Conservation (phyloP, 2,797 vertebrate genomes). For the Gallinago stenura region DNA sequence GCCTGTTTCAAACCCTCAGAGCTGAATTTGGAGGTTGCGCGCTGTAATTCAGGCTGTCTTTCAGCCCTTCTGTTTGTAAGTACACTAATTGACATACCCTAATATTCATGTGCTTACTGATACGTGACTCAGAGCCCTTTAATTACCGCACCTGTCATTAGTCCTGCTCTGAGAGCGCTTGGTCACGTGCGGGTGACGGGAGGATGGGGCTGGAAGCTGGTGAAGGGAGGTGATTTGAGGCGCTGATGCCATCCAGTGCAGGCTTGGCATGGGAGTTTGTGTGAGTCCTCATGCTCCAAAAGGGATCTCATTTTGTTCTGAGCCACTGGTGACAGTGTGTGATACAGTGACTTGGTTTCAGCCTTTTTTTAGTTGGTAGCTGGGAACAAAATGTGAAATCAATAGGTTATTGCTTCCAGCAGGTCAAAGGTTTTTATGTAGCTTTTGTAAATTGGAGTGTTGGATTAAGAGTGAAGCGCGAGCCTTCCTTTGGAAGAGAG, state of each 20-base stretch:
- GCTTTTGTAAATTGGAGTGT: not conserved
- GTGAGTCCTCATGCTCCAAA: not conserved
- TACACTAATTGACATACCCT: not conserved
- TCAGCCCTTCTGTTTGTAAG: not conserved
- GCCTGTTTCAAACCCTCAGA: not conserved
- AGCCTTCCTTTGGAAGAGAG: not conserved
- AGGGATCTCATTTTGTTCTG: not conserved
- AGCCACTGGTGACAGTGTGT: not conserved
- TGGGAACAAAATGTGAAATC: conserved; percentile 34
- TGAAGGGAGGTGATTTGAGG: not conserved
- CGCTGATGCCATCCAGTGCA: not conserved
- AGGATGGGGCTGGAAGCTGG: not conserved
- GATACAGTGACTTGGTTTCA: not conserved
- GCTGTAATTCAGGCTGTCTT: not conserved
- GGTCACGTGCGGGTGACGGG: not conserved
- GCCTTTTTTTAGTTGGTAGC: not conserved
- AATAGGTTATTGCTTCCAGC: not conserved
- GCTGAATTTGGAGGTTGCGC: not conserved
- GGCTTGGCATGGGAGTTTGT: not conserved
- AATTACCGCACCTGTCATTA: not conserved
- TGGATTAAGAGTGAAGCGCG: not conserved
- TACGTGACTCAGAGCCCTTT: not conserved
- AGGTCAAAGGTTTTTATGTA: not conserved
- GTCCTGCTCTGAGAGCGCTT: not conserved
- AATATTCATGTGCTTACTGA: not conserved